Percentiles rank a stretch among this genome's conserved stretches.
Conservation (phyloP, 2,113 vertebrate genomes). For the Erythrolamprus reginae region DNA sequence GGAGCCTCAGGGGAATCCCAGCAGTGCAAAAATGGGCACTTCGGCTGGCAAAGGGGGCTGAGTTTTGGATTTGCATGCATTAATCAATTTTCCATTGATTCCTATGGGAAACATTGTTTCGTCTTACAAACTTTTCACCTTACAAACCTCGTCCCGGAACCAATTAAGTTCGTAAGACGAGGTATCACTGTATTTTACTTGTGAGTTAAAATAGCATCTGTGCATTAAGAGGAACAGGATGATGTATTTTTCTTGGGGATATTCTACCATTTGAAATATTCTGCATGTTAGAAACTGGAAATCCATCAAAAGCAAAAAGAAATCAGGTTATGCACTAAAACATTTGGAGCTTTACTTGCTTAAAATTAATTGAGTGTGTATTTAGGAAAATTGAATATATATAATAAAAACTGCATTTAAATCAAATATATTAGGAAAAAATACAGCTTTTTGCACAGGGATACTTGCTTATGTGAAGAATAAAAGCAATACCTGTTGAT, state of each 20-base stretch:
- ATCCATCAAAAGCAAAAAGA: not conserved
- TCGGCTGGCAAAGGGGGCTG: too few relatives aligned
- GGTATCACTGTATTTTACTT: too few relatives aligned
- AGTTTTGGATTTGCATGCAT: too few relatives aligned
- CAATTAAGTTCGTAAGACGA: too few relatives aligned
- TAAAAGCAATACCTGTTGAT: not conserved
- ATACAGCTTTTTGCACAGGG: not conserved
- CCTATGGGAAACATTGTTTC: too few relatives aligned
- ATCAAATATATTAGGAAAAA: not conserved
- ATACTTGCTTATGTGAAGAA: not conserved
- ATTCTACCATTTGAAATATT: not conserved
- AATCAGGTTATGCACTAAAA: not conserved
- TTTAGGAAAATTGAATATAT: not conserved
- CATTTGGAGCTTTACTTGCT: not conserved
- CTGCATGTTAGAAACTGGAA: not conserved
- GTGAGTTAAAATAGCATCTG: not conserved
- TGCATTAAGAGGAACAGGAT: not conserved
- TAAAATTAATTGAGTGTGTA: not conserved
- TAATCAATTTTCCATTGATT: too few relatives aligned
- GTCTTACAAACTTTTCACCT: too few relatives aligned
- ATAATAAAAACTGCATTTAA: not conserved
- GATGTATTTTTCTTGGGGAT: not conserved
- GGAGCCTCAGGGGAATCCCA: too few relatives aligned
- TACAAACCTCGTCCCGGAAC: too few relatives aligned
- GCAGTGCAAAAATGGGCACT: too few relatives aligned